Evolutionary conservation across 2,113 vertebrate genomes (phyloP), one percentile per base, ranked within the genome.

Genomic region (Chaenogobius annularis): DNA sequence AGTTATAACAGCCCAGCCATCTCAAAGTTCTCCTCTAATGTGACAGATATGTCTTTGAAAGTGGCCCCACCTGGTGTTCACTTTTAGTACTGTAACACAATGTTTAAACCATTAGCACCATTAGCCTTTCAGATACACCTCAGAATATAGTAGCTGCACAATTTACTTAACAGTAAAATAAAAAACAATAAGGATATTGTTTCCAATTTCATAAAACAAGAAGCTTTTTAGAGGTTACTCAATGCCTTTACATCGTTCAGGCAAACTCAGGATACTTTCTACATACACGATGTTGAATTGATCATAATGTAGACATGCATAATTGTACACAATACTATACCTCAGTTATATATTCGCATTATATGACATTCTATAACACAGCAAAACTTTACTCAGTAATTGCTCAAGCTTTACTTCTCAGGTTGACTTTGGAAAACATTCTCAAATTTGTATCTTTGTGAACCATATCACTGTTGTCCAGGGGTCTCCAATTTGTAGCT

Each of bases 61-160:
- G 68, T 89, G 78, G 88, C 77, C 78, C 85, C 90, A 86, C 86
- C 77, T 61, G 62, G 77, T 91, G 87, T 83, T 63, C 44, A 77
- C 22, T 67, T 31, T 58, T 71, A 71, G 86, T 87, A 88, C 52
- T 83, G 67, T 46, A 68, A 31, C 35, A 40, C 35, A 19, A n/a
- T 63, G 35, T 43, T 63, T 19, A 52, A 54, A 26, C 48, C 35
- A 23, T 22, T 35, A 19, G 61, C 59, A 72, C 35, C 79, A 78
- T 80, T 75, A 78, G 74, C 85, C 82, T 83, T 72, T 63, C 70
- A 85, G 83, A 81, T 83, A 77, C 73, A 83, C 71, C 50, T 67
- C 17, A 68, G 14, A 35, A 70, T 63, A 73, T 54, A 56, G 44
- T 65, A 71, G 63, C 72, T 68, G 15, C 23, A 23, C 44, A 46